A percentile compares a stretch with the other conserved stretches of the same genome.
These are phyloP conservation scores for Dromius quadrimaculatus DNA, from an alignment of 2,888 invertebrate genomes.

Conservation along the genomic window DNA sequence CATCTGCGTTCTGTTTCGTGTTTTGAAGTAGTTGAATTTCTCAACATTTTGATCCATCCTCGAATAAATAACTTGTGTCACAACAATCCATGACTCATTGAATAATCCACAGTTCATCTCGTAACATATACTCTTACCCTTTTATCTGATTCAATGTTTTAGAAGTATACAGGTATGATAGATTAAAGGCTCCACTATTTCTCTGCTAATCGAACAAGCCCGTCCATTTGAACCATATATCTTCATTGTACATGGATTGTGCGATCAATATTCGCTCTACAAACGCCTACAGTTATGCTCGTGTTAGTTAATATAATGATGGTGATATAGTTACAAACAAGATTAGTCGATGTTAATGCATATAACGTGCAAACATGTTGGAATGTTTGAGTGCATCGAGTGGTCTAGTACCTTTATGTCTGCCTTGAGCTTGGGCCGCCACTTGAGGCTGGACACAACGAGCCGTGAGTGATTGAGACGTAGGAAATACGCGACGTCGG, in stretches of 20 bases:
- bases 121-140: too few species aligned
- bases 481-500: slow-evolving; percentile 83
- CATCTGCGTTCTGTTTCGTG: too few species aligned
- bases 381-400: not conserved
- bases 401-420: slow-evolving; percentile 69
- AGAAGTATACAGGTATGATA: too few species aligned
- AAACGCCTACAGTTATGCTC: slow-evolving; percentile 4
- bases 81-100: too few species aligned
- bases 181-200: not conserved
- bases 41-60: too few species aligned
- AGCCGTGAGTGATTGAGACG: slow-evolving; percentile 87
- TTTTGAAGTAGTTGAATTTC: too few species aligned
- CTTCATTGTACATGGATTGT: slow-evolving; percentile 11
- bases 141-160: too few species aligned
- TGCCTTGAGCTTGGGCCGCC: slow-evolving; percentile 81
- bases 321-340: slow-evolving; percentile 2
- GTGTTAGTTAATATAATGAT: slow-evolving; percentile 3
- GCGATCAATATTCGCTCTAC: slow-evolving; percentile 17
- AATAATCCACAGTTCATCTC: too few species aligned
- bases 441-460: slow-evolving; percentile 81
- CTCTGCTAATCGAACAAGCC: not conserved
- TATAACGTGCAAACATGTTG: not conserved
- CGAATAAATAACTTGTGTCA: too few species aligned
- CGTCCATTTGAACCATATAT: slow-evolving; percentile 10
- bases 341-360: slow-evolving; percentile 28